Base-by-base conservation (phyloP, 1,140 invertebrate species). In the Antheraea pernyi region DNA sequence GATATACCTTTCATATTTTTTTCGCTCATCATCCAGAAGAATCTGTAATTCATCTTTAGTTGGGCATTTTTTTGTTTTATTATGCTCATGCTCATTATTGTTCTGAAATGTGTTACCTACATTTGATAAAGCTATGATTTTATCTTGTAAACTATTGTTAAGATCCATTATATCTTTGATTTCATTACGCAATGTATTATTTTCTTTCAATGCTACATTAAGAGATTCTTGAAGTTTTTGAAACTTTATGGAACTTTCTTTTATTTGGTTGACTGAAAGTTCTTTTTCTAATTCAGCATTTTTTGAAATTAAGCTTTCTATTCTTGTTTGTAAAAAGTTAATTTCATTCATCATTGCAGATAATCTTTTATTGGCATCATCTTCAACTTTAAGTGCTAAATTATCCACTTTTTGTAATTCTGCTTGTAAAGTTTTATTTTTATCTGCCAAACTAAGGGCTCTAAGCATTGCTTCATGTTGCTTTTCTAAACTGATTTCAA, bases 391-490 rank as follows among this genome's bases (percentile, higher is more conserved):
- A 75, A 95, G 88, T 22, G 95, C 95, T 76, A 96, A 93, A 73
- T 93, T 88, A 84, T 96, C 95, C 67, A 95, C 94, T 80, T 95
- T 94, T 80, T 93, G 93, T 67, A 96, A 78, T 88, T 95, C 95
- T 78, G 95, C 94, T 88, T 96, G 94, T 30, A 96, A 82, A 66
- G 88, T 82, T 83, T 94, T 94, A 79, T 96, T 96, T 81, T 94
- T 92, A 77, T 96, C 94, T 19, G 95, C 95, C 74, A 96, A 92
- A 83, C 93, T 93, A 61, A 96, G 84, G 37, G 95, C 95, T 79
- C 95, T 88, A 19, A 94, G 86, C 95, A 96, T 96, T 13, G 95
- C 95, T 83, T 96, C 95, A 84, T 96, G 95, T 83, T 96, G 95
- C 78, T 95, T 96, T 70, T 93, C 91, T 69, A 95, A 77, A 37